Evolutionary conservation across 2,888 invertebrate genomes (phyloP).

Genomic region (Gryllus longicercus): DNA sequence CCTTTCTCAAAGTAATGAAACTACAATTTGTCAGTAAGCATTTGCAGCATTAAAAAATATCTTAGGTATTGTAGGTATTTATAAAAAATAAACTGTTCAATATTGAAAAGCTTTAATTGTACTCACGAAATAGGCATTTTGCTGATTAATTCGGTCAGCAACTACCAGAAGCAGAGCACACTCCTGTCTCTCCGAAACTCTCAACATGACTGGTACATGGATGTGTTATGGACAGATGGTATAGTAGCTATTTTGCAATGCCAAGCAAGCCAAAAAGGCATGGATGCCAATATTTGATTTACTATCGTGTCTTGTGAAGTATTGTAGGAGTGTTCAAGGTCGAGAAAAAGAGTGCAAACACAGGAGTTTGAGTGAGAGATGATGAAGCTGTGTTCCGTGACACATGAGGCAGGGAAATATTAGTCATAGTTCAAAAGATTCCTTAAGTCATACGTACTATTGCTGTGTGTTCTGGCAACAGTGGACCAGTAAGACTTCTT

Average conservation of each 20-base stretch:
- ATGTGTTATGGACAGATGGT: not conserved
- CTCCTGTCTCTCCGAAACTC: not conserved
- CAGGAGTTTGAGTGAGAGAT: not conserved
- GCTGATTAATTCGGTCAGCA: too few relatives aligned
- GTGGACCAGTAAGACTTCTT: too few relatives aligned
- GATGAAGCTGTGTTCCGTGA: not conserved
- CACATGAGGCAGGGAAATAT: not conserved
- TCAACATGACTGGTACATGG: not conserved
- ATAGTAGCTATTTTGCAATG: slow-evolving; percentile 8
- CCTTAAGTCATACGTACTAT: too few relatives aligned
- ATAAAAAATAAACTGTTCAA: too few relatives aligned
- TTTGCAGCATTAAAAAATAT: too few relatives aligned
- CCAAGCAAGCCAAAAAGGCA: not conserved
- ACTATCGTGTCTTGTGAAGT: not conserved
- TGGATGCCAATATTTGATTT: not conserved
- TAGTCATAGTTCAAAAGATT: too few relatives aligned
- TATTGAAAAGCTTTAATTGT: not conserved
- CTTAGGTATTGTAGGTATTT: too few relatives aligned
- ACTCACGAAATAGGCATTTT: not conserved
- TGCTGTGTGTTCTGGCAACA: too few relatives aligned
- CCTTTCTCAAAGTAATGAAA: too few relatives aligned
- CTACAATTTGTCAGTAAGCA: too few relatives aligned
- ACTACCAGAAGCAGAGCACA: not conserved
- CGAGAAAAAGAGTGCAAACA: not conserved
- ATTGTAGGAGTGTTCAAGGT: not conserved